Evolutionary conservation across 2,888 invertebrate species (phyloP), one percentile per base, ranked within the genome.

Genomic region (Ischnura elegans): DNA sequence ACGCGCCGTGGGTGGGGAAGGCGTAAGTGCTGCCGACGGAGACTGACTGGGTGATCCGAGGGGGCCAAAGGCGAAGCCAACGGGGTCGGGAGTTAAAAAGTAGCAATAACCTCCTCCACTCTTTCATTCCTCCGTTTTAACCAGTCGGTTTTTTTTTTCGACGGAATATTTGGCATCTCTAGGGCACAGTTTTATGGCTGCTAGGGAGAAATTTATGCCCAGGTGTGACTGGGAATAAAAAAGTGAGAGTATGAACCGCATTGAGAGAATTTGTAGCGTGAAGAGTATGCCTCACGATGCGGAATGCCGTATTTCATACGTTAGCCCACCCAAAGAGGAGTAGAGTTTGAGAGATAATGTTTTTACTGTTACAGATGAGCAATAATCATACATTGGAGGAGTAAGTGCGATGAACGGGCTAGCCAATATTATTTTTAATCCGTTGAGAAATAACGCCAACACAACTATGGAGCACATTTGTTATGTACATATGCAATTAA

Each of bases 11-110:
- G 42, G 46, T 55, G 55, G 55, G 45, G 86, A 25, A 43, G 86
- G 25, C 46, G 86, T 43, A 46, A 86, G 86, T 61, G 90, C 25
- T 43, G 61, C 90, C 13, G 51, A 45, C 87, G 36, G 90, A 51
- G 90, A 61, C 90, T 76, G 51, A 2, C 19, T 29, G 13, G 29
- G 29, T 29, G 16, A 36, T 16, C 76, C 76, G 76, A 36, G 36
- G 36, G 76, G 76, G 36, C 76, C 76, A 76, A 76, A 76, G 6
- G 76, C 36, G 76, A 76, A 76, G 76, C 76, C 76, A 13, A 76
- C 29, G 76, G 25, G 66, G 13, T n/a, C 2, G 66, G 66, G 66
- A 66, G 55, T 55, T 55, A 29, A 66, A n/a, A 25, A 76, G 76
- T 25, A 13, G 36, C 76, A 36, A 36, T 76, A 76, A 76, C 76